Conservation (phyloP, 2,113 vertebrate genomes). For the Crotalus tigris region DNA sequence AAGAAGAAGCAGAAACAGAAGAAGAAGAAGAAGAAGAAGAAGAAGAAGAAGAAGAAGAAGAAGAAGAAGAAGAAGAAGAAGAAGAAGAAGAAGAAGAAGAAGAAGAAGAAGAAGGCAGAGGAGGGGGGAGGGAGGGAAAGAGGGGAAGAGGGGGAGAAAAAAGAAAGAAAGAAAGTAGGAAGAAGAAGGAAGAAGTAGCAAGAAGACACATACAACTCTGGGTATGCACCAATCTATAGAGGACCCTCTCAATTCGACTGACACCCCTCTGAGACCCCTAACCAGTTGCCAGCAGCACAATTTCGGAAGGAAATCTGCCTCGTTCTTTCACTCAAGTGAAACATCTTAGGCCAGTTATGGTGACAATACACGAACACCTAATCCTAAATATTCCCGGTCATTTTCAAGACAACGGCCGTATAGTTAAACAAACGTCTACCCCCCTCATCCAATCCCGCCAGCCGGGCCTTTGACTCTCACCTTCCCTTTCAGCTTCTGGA, state of each 20-base stretch:
- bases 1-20: too few relatives aligned
- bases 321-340: not conserved
- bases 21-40: rapidly evolving
- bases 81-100: too few relatives aligned
- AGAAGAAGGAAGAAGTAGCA: too few relatives aligned
- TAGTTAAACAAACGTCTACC: not conserved
- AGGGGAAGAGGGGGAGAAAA: too few relatives aligned
- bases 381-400: not conserved
- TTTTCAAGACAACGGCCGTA: not conserved
- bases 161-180: too few relatives aligned
- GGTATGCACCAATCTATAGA: not conserved
- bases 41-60: too few relatives aligned
- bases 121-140: too few relatives aligned
- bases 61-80: too few relatives aligned
- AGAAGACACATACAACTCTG: not conserved
- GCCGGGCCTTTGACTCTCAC: slow-evolving; percentile 57
- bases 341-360: not conserved
- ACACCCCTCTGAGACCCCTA: not conserved
- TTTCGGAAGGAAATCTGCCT: not conserved
- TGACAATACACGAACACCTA: not conserved
- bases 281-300: not conserved
- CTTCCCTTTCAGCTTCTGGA: slow-evolving; percentile 77
- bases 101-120: too few relatives aligned
- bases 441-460: not conserved
- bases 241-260: not conserved